These are phyloP conservation scores for Mylabris phalerata DNA, from an alignment of 1,140 invertebrate genomes.

Conservation along the genomic window DNA sequence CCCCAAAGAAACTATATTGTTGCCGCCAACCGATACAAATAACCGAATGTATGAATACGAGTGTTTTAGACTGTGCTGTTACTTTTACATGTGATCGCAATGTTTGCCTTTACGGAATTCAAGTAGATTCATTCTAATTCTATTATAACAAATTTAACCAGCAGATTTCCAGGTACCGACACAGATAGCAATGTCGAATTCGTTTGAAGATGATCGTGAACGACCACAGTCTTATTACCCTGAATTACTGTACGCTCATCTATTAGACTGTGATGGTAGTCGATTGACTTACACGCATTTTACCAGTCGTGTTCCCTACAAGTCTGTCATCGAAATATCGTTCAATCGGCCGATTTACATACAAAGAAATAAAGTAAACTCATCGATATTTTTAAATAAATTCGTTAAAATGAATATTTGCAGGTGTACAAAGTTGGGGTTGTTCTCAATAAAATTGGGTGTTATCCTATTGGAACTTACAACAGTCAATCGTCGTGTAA, in stretches of 20 bases:
- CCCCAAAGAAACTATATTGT: constrained; percentile 55
- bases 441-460: constrained; percentile 70
- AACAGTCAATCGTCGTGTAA: constrained; percentile 54
- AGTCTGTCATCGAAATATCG: constrained; percentile 64
- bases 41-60: constrained; percentile 61
- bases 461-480: constrained; percentile 67
- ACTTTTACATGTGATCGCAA: constrained; percentile 73
- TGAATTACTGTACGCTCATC: constrained; percentile 71
- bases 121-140: constrained; percentile 42
- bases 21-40: constrained; percentile 53
- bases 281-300: constrained; percentile 74
- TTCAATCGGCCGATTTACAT: constrained; percentile 71
- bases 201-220: constrained; percentile 26
- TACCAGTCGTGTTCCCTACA: constrained; percentile 60
- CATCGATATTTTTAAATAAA: neutral
- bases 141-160: neutral
- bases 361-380: constrained; percentile 59
- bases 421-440: constrained; percentile 71
- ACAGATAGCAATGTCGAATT: constrained; percentile 48
- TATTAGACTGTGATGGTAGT: constrained; percentile 66
- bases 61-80: constrained; percentile 64
- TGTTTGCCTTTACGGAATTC: constrained; percentile 64
- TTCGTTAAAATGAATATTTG: constrained; percentile 14
- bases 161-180: constrained; percentile 49
- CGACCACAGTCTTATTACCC: constrained; percentile 49